These are phyloP conservation scores for Lates japonicus DNA, from an alignment of 2,797 vertebrate species.

Conservation along the genomic window DNA sequence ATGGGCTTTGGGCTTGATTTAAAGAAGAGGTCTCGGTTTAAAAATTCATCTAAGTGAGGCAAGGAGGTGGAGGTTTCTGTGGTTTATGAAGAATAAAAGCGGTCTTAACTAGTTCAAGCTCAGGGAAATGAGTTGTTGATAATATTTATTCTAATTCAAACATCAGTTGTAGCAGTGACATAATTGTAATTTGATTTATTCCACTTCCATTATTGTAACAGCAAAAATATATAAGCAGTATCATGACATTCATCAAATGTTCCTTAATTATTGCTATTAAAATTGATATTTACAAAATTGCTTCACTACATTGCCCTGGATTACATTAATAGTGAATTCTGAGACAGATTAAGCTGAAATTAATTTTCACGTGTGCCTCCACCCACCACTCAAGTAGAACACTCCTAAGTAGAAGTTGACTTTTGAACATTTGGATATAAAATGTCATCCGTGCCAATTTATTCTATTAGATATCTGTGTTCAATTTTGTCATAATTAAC, in stretches of 20 bases:
- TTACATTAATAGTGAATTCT: background rate
- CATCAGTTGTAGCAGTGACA: background rate
- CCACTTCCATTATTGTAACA: background rate
- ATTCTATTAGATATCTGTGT: too few species aligned
- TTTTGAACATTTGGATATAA: too few species aligned
- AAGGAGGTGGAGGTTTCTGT: background rate
- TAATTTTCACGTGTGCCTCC: too few species aligned
- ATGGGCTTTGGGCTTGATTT: conserved; percentile 32
- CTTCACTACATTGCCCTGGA: background rate
- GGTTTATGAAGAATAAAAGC: background rate
- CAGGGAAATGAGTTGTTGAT: background rate
- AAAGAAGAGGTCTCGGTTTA: conserved; percentile 32
- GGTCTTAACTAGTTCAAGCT: background rate
- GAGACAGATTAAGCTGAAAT: background rate
- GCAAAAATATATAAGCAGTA: background rate
- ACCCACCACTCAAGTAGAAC: too few species aligned
- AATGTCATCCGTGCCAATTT: too few species aligned
- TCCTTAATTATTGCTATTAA: background rate
- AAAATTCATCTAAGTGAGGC: conserved; percentile 28
- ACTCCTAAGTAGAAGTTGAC: too few species aligned
- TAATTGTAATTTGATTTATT: background rate
- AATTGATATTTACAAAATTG: background rate
- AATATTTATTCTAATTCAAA: background rate
- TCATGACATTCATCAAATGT: background rate
- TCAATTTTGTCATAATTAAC: too few species aligned